Base-by-base conservation (phyloP, 2,113 vertebrate species). In the Accipiter virgatus region DNA sequence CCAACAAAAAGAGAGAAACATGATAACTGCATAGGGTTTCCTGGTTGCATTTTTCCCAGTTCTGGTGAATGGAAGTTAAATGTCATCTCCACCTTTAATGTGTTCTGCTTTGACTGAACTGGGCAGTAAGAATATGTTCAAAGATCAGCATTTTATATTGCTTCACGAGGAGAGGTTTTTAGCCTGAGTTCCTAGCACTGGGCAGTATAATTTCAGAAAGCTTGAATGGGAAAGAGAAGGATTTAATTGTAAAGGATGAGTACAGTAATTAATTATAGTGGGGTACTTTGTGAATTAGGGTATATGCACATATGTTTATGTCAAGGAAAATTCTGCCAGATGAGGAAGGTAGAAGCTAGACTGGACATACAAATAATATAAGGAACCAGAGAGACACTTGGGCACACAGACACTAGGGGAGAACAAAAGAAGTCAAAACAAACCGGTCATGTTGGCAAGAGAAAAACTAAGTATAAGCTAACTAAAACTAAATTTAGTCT, bases 1-100 rank as follows among this genome's bases (percentile, higher is more conserved):
- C 74, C 92, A 96, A 97, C 65, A 95, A 97, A 97, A 97, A 75
- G 8, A 96, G 75, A 97, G 87, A 97, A 98, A 96, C 95, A 96
- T 62, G 68, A 62, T 95, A 96, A 94, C 78, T 92, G 91, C 84
- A 84, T 25, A 96, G 67, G 45, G 66, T 83, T 97, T 97, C 73
- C 81, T 90, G 91, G 94, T 83, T 97, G 94, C 65, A 94, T 88
- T 97, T 97, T 96, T 78, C 90, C 91, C 73, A 94, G 88, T 88
- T 96, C 79, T 91, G 67, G 17, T 43, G 83, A 94, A 97, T 72
- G 78, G 80, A 97, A 97, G 88, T 89, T 96, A 97, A 98, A 96
- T 97, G 95, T 66, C 87, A 96, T 66, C 85, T 87, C 93, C 73
- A 81, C 66, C 71, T 83, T 96, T 93, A 95, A 95, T 80, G 78